phyloP scores from a whole-genome alignment of 2,888 invertebrate species.

The Cyrtodaria siliqua region DNA sequence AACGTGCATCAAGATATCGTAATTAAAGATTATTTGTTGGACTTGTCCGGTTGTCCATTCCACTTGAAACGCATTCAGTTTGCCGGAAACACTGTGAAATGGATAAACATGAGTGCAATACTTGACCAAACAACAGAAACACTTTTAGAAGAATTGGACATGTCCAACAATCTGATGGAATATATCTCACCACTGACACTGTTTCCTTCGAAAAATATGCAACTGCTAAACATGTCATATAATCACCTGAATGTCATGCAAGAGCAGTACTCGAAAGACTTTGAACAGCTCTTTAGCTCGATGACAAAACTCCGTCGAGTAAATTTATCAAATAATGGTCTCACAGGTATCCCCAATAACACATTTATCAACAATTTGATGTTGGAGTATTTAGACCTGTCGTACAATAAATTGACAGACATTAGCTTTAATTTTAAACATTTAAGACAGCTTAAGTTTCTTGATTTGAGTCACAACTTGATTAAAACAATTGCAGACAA shows the following conservation, averaged over 20 bases:
- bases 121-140: not conserved
- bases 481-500: not conserved
- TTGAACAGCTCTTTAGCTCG: not conserved
- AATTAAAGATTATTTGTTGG: not conserved
- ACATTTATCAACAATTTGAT: constrained; percentile 12
- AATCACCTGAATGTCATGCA: constrained; percentile 15
- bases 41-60: not conserved
- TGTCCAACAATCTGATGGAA: constrained; percentile 18
- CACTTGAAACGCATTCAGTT: constrained; percentile 5
- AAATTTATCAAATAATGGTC: constrained; percentile 14
- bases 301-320: not conserved
- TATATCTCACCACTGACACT: constrained; percentile 16
- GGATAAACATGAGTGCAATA: constrained; percentile 2
- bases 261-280: not conserved
- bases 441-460: constrained; percentile 3
- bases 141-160: constrained; percentile 5
- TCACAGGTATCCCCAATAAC: constrained; percentile 1
- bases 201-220: not conserved
- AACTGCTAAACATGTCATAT: constrained; percentile 13
- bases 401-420: not conserved
- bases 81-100: constrained; percentile 9
- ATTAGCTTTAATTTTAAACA: constrained; percentile 19
- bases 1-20: not conserved
- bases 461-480: constrained; percentile 17
- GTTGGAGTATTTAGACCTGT: constrained; percentile 6